Evolutionary conservation across 1,140 invertebrate species (phyloP).

Genomic region (Ceratosolen solmsi): DNA sequence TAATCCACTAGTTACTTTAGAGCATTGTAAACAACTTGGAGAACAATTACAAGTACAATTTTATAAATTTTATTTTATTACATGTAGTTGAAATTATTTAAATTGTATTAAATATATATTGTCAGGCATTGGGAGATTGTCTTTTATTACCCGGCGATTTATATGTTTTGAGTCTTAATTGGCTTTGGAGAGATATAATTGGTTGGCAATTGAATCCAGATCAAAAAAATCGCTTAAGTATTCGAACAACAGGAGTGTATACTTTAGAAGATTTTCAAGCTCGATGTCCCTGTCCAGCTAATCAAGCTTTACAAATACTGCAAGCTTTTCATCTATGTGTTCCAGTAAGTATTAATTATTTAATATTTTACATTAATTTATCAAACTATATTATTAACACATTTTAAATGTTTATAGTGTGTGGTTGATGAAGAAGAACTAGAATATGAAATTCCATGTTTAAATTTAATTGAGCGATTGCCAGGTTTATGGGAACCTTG

Average conservation of each 20-base stretch:
- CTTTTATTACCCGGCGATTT: constrained; percentile 76
- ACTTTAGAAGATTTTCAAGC: constrained; percentile 86
- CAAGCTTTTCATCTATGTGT: constrained; percentile 83
- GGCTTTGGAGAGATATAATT: constrained; percentile 83
- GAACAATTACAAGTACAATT: constrained; percentile 67
- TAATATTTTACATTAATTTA: not conserved
- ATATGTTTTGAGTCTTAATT: constrained; percentile 83
- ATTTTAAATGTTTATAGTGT: constrained; percentile 75
- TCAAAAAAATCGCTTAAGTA: constrained; percentile 75
- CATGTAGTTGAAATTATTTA: not conserved
- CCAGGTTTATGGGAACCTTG: constrained; percentile 83
- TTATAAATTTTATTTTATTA: not conserved
- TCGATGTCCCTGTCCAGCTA: constrained; percentile 82
- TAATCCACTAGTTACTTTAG: constrained; percentile 68
- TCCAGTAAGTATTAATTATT: constrained; percentile 68
- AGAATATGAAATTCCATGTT: constrained; percentile 88
- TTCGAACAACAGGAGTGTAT: constrained; percentile 84
- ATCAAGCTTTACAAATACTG: constrained; percentile 80
- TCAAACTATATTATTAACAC: not conserved
- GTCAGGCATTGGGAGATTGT: constrained; percentile 68
- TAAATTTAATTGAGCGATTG: constrained; percentile 83
- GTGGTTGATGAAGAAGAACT: constrained; percentile 82
- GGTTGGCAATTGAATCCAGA: constrained; percentile 82
- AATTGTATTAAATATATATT: not conserved
- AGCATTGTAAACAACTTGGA: constrained; percentile 68